Base-by-base conservation (phyloP, 2,888 invertebrate genomes). In the Sesamia inferens region DNA sequence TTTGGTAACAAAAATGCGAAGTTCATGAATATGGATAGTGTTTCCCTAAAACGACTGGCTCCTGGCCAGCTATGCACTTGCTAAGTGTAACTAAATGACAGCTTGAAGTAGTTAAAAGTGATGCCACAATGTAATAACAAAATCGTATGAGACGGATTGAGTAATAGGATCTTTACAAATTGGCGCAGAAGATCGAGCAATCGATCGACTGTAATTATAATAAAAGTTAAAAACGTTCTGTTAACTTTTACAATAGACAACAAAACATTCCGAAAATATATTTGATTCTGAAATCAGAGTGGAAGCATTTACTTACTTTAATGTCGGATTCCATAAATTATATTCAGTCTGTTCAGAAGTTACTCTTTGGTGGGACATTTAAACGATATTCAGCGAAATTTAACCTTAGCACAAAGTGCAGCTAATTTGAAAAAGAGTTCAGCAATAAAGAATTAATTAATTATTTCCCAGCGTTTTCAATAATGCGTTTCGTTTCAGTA, bases 241-340 rank as follows among this genome's bases (percentile, higher is more conserved):
- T 69, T 31, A 31, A 42, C 54, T 68, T 68, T 48, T 22, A 48
- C 42, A 31, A 73, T 47, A 79, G 24, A 51, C 54, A 24, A 58
- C 74, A 63, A 67, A 74, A 47, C 54, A 44, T 42, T 78, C 48
- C 22, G 39, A 31, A 76, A 76, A 72, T 78, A 65, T 61, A 76
- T 42, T 48, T 62, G 51, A 51, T 47, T 74, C 42, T 47, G 47
- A 58, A 79, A 67, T 67, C 63, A 54, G 39, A 64, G 63, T 63
- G 57, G 24, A 61, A 65, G 14, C 16, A 79, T 79, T 74, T 63
- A 63, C 63, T n/a, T n/a, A n/a, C 73, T 79, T 73, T 42, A 74
- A 73, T 54, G 58, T 61, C 24, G 22, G 47, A 68, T 76, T 71
- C 24, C 78, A 79, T 79, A 81, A 79, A 70, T 76, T 76, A 78